Base-by-base conservation (phyloP, 1,140 invertebrate genomes). In the Pseudachorutes palmiensis region DNA sequence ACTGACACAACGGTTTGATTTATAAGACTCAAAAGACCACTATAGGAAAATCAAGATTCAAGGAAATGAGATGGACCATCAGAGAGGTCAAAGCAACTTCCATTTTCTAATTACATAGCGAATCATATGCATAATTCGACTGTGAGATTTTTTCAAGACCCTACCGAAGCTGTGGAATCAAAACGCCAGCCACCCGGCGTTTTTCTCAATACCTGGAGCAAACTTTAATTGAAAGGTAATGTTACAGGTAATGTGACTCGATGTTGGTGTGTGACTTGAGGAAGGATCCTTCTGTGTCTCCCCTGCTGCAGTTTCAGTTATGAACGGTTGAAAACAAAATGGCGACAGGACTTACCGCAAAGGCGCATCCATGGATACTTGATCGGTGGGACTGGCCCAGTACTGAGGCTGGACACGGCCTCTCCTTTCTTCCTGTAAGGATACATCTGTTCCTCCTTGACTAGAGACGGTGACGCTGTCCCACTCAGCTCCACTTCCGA, bases 361-460 rank as follows among this genome's bases (percentile, higher is more conserved):
- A 55, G 51, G 3, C 51, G 12, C 51, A 55, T 55, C 51, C 51
- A 55, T 55, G 51, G 51, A 24, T 55, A 55, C 51, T 55, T 55
- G 24, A 55, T 24, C 24, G 51, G 51, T 19, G 51, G 51, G 51
- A 5, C 5, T 55, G 51, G 12, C 12, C 9, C 5, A 24, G 24
- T 19, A 19, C 36, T 41, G 5, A 41, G 19, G 19, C 5, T 41
- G 5, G 36, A 55, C 12, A 55, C 3, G 12, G 51, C 5, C 51
- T 55, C 51, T 24, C 19, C 36, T 19, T 19, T 19, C 36, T 41
- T 41, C 36, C 19, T 41, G 19, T 19, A 41, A 41, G 19, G 19
- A 41, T 41, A 41, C 5, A 41, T 19, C 36, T 41, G 36, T 19
- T 41, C 36, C 5, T 41, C 36, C 5, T 41, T 41, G 36, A 41